These are phyloP conservation scores for Cosmopolites sordidus DNA, from an alignment of 2,888 invertebrate species.

Conservation along the genomic window DNA sequence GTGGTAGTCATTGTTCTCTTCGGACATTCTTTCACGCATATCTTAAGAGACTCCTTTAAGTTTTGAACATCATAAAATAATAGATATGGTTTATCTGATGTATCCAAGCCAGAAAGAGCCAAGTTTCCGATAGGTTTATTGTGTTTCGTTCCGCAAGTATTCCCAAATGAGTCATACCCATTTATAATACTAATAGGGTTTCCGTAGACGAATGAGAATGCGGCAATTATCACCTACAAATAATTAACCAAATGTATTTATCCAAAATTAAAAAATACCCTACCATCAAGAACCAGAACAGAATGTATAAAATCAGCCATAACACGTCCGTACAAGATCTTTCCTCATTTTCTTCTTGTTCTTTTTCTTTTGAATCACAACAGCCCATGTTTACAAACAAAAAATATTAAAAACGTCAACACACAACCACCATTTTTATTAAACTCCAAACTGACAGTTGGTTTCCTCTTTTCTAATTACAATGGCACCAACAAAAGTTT, in stretches of 20 bases:
- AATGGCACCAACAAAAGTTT: no score
- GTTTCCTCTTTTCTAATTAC: no score
- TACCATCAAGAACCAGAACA: constrained; percentile 84
- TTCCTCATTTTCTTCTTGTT: constrained; percentile 45
- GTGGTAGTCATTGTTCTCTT: constrained; percentile 59
- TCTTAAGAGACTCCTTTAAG: constrained; percentile 71
- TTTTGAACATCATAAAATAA: constrained; percentile 81
- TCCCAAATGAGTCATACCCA: constrained; percentile 92
- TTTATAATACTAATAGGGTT: constrained; percentile 81
- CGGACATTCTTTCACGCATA: constrained; percentile 89
- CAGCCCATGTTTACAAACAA: constrained; percentile 56
- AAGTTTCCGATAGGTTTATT: constrained; percentile 72
- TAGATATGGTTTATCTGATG: constrained; percentile 70
- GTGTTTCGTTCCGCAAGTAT: constrained; percentile 81
- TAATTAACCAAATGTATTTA: background rate
- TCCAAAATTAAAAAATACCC: constrained; percentile 33
- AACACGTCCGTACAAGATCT: constrained; percentile 80
- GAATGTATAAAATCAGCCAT: constrained; percentile 73
- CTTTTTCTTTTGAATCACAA: constrained; percentile 58
- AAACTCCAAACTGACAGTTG: no score
- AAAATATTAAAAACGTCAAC: constrained; percentile 6
- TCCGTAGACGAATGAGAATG: constrained; percentile 84
- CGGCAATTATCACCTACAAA: constrained; percentile 71
- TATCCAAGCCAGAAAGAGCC: constrained; percentile 75
- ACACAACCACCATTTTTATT: no score